Evolutionary conservation across 2,113 vertebrate species (phyloP).

Genomic region (Rhea pennata): DNA sequence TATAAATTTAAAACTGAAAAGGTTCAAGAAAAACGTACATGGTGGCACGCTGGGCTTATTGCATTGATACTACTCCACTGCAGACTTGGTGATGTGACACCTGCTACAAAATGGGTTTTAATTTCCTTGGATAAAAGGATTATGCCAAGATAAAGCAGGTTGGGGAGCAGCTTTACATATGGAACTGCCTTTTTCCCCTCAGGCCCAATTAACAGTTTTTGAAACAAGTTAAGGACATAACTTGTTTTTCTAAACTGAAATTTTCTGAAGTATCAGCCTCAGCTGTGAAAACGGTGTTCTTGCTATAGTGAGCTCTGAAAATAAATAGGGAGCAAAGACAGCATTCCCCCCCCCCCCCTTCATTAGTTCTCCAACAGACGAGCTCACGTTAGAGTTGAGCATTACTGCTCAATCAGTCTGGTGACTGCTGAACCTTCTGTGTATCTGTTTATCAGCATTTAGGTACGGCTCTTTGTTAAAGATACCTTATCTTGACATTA

Average conservation of each 20-base stretch:
- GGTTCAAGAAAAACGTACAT: neutral
- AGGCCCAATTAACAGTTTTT: neutral
- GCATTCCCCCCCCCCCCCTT: neutral
- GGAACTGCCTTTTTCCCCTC: neutral
- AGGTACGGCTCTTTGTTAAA: neutral
- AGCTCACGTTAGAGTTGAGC: neutral
- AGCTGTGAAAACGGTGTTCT: neutral
- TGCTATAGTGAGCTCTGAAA: neutral
- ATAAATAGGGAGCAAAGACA: neutral
- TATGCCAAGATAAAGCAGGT: neutral
- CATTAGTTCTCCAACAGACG: neutral
- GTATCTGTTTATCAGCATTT: neutral
- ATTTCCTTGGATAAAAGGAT: constrained; percentile 2
- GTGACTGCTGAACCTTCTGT: neutral
- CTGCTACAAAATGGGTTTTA: neutral
- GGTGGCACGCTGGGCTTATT: neutral
- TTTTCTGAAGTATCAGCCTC: neutral
- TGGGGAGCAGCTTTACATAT: constrained; percentile 7
- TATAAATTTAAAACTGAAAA: neutral
- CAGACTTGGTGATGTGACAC: fast-evolving
- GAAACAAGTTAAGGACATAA: neutral
- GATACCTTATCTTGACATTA: neutral
- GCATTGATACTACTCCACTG: neutral
- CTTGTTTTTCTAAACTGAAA: neutral
- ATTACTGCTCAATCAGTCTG: neutral